phyloP scores from a whole-genome alignment of 2,113 vertebrate genomes.

The Solenodon paradoxus region DNA sequence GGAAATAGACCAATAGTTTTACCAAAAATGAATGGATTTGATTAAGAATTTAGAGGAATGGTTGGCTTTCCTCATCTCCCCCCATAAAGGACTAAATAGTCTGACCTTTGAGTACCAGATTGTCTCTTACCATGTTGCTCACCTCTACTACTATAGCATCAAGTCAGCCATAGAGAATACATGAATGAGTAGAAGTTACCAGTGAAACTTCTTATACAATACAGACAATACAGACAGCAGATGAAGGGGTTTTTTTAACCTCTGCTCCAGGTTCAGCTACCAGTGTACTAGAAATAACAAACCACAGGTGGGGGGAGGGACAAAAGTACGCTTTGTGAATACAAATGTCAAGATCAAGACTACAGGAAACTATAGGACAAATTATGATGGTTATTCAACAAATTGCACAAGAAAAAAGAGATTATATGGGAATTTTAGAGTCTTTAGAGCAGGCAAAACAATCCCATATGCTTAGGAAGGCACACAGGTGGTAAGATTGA shows the following conservation, averaged over 20 bases:
- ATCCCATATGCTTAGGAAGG: neutral
- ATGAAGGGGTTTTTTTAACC: neutral
- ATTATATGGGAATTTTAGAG: neutral
- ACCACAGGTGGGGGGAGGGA: neutral
- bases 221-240: neutral
- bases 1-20: neutral
- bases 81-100: neutral
- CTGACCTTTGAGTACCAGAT: neutral
- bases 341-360: neutral
- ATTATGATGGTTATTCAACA: neutral
- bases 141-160: neutral
- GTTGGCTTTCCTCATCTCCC: neutral
- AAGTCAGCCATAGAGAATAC: neutral
- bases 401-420: neutral
- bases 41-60: neutral
- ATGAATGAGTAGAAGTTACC: neutral
- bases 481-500: neutral
- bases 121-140: slow-evolving; percentile 14
- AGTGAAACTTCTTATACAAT: neutral
- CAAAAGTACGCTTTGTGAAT: neutral
- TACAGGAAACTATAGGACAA: neutral
- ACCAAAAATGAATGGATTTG: slow-evolving; percentile 7
- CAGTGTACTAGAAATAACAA: neutral
- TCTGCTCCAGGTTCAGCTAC: neutral
- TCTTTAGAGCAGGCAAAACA: neutral